Conservation (phyloP, 2,113 vertebrate species). For the Erpornis zantholeuca region DNA sequence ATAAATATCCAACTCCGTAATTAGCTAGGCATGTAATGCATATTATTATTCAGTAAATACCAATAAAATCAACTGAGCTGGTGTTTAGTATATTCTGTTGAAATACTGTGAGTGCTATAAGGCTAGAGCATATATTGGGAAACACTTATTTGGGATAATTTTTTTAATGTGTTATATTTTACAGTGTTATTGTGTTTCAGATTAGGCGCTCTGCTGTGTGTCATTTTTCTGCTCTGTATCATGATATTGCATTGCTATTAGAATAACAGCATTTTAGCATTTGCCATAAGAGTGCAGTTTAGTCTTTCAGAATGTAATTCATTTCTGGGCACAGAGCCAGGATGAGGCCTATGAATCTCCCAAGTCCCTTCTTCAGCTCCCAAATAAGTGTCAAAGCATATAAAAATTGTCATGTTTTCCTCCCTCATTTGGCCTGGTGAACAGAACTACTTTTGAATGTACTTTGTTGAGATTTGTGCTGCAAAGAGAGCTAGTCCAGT, state of each 20-base stretch:
- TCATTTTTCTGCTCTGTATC: neutral
- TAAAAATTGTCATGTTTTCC: neutral
- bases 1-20: neutral
- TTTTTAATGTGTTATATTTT: neutral
- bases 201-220: neutral
- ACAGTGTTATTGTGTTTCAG: neutral
- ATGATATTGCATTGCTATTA: neutral
- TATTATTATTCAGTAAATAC: neutral
- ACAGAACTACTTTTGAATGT: neutral
- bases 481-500: neutral
- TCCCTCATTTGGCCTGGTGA: neutral
- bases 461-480: neutral
- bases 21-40: neutral
- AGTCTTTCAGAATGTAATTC: neutral
- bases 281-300: neutral
- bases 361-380: neutral
- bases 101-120: neutral
- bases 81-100: neutral
- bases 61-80: neutral
- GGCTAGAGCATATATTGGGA: neutral
- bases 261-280: neutral
- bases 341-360: neutral
- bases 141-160: neutral
- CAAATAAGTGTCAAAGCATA: neutral
- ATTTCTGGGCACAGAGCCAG: neutral